Base-by-base conservation (phyloP, 2,113 vertebrate genomes). In the Colaptes auratus region DNA sequence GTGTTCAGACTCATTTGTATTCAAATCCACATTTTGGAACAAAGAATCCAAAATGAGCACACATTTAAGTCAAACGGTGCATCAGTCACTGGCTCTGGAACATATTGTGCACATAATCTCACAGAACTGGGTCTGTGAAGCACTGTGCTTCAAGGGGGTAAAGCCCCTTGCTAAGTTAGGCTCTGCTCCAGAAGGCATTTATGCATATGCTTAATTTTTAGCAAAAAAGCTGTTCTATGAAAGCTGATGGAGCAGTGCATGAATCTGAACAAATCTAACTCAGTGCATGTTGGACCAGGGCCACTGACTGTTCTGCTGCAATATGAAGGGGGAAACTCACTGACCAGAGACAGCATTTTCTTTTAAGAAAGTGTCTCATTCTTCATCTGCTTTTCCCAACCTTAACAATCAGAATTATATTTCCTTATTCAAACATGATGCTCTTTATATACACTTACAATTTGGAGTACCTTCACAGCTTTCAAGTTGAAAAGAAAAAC, bases 1-100 rank as follows among this genome's bases (percentile, higher is more conserved):
- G 18, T 20, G 44, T 58, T 90, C 82, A 88, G 72, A 35, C 42
- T 92, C n/a, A 92, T 92, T 96, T 95, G 79, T 77, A 89, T 95
- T 95, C 85, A 94, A 86, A 95, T 93, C 61, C 90, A 92, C 70
- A 91, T 91, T 94, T 91, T 91, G 95, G 82, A 96, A 90, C 53
- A 95, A 92, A 92, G 82, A 46, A 61, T 65, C 70, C 46, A 55
- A 91, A 96, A 81, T 7, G 63, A 96, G 80, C 50, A 66, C 80
- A 79, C 69, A 48, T 5, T 91, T 90, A 53, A 95, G 90, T 72
- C 73, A 65, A 81, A 78, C 1, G 58, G 80, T 30, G 16, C 82
- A 69, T 13, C 77, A 78, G 88, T 30, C 44, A 44, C 76, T 36
- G 44, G 73, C 89, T 95, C 88, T 92, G 93, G 76, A 95, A 79